phyloP scores from a whole-genome alignment of 2,888 invertebrate genomes.

The Sarcophaga caerulescens region DNA sequence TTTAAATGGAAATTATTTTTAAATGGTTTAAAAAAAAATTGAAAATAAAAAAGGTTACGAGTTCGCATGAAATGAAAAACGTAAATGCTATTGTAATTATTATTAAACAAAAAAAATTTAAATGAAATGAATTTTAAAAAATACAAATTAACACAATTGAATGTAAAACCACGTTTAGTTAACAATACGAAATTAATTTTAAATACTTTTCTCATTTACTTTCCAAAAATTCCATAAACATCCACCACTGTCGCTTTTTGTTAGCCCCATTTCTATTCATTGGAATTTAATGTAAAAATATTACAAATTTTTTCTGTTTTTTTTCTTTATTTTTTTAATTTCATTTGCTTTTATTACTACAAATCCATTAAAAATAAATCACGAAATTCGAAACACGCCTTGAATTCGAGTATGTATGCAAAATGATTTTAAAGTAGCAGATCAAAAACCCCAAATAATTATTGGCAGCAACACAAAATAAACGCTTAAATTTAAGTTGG shows the following conservation, averaged over 20 bases:
- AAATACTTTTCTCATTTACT: background rate
- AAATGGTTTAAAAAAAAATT: no score
- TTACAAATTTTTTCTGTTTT: slow-evolving; percentile 5
- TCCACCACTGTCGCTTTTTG: background rate
- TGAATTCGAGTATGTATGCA: slow-evolving; percentile 39
- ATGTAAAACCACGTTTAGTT: slow-evolving; percentile 5
- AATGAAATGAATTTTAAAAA: background rate
- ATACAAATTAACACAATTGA: background rate
- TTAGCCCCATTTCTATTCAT: slow-evolving; percentile 18
- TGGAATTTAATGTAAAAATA: slow-evolving; percentile 1
- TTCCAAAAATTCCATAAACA: no score
- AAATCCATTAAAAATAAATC: background rate
- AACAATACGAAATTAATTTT: background rate
- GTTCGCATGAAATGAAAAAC: no score
- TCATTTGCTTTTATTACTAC: slow-evolving; percentile 16
- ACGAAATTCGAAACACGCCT: slow-evolving; percentile 17
- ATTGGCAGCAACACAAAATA: background rate
- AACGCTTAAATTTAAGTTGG: background rate
- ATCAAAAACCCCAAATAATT: background rate
- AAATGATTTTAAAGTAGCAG: slow-evolving; percentile 28
- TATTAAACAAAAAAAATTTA: background rate
- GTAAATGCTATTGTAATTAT: background rate
- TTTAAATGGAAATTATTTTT: no score
- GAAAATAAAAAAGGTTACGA: no score
- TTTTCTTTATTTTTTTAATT: background rate